A percentile compares a stretch with the other conserved stretches of the same genome.
Evolutionary conservation across 2,888 invertebrate species (phyloP).

Genomic region (Operophtera brumata): DNA sequence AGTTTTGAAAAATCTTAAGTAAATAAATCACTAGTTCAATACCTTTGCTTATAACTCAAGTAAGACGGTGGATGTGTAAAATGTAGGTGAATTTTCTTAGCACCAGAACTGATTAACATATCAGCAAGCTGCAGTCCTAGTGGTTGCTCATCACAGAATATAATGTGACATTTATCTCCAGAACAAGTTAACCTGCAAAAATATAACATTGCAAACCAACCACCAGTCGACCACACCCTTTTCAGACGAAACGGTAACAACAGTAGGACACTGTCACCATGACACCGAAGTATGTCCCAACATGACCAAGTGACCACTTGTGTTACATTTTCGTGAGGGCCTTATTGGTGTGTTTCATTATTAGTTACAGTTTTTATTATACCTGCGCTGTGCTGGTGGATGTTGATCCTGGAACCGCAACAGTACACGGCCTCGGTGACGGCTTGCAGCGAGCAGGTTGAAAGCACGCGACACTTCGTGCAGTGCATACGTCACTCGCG

Average conservation of each 20-base stretch:
- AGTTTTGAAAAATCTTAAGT: too few relatives aligned
- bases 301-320: too few relatives aligned
- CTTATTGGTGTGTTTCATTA: too few relatives aligned
- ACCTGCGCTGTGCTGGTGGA: slow-evolving; percentile 34
- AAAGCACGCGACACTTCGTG: slow-evolving; percentile 49
- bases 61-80: slow-evolving; percentile 24
- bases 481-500: slow-evolving; percentile 46
- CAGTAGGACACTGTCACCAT: too few relatives aligned
- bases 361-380: too few relatives aligned
- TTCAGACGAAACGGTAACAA: too few relatives aligned
- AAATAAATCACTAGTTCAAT: too few relatives aligned
- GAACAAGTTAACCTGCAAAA: slow-evolving; percentile 41
- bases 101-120: slow-evolving; percentile 46
- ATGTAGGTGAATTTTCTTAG: slow-evolving; percentile 44
- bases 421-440: slow-evolving; percentile 54
- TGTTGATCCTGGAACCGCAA: slow-evolving; percentile 36
- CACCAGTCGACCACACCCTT: too few relatives aligned
- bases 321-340: too few relatives aligned
- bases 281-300: too few relatives aligned
- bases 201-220: not conserved
- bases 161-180: slow-evolving; percentile 37
- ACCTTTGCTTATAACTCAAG: slow-evolving; percentile 36
- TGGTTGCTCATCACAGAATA: slow-evolving; percentile 43
- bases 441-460: slow-evolving; percentile 47
- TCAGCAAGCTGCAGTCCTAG: slow-evolving; percentile 45